Evolutionary conservation across 2,113 vertebrate genomes (phyloP), one percentile per base, ranked within the genome.

Genomic region (Leptosomus discolor): DNA sequence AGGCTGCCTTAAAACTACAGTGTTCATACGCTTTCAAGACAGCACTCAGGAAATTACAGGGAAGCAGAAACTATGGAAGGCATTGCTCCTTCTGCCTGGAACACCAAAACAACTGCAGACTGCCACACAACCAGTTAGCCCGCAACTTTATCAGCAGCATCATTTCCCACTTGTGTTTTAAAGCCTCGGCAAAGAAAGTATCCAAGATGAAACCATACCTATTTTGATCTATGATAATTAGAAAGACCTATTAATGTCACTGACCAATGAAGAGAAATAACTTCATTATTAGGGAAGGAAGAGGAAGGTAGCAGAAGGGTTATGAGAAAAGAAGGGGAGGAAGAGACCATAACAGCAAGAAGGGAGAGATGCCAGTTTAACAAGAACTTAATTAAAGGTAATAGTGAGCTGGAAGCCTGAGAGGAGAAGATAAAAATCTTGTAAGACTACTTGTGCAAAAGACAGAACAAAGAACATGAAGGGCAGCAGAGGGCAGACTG

Each of bases 351-450:
- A 22, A 64, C 90, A 82, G 70, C 5, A 46, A 83, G 77, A 75
- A 85, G 45, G 57, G 45, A 88, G 63, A 81, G 58, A 39, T 19
- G 15, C 82, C 80, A 87, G 87, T 78, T 87, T 43, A 89, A 75
- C 68, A 70, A 77, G 60, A 70, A 50, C 51, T 54, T 91, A 88
- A 95, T 95, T 96, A 91, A 76, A 96, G 71, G 68, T 43, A 92
- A 77, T 8, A 48, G 26, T 60, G 21, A 84, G 50, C 70, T 0
- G 0, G 57, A 95, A 86, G 56, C 50, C 73, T 46, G 27, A 84
- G 63, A 85, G 26, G n/a, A 57, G 36, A 91, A 89, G 76, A 94
- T 34, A 87, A 84, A 90, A 81, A 85, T 89, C 76, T 54, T 51
- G 15, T 63, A 78, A 64, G 48, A 78, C 60, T 68, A 67, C 76